A percentile compares a stretch with the other conserved stretches of the same genome.
Evolutionary conservation across 2,797 vertebrate genomes (phyloP).

Genomic region (Cichlasoma orientale): DNA sequence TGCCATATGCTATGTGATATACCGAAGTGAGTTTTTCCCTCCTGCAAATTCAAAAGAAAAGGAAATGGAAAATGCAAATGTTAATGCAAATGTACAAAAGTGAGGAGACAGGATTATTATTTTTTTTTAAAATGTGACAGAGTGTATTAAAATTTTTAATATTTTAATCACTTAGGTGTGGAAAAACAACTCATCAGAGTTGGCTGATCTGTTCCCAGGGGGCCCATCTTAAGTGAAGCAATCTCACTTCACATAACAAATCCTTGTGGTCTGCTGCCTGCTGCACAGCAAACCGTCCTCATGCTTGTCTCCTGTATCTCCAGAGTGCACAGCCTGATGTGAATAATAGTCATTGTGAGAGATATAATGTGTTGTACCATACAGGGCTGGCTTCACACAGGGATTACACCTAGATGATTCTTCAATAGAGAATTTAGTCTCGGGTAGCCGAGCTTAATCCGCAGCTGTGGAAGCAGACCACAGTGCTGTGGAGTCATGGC

Average conservation of each 20-base stretch:
- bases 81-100: constrained; percentile 26
- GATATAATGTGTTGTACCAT: constrained; percentile 50
- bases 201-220: constrained; percentile 5
- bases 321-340: constrained; percentile 39
- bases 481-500: constrained; percentile 42
- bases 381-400: constrained; percentile 65
- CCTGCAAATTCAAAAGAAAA: neutral
- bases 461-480: constrained; percentile 52
- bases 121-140: constrained; percentile 16
- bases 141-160: constrained; percentile 21
- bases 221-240: constrained; percentile 22
- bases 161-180: constrained; percentile 40
- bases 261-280: constrained; percentile 14
- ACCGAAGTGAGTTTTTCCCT: too few species aligned
- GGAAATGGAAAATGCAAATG: constrained; percentile 13
- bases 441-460: constrained; percentile 63
- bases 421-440: constrained; percentile 70
- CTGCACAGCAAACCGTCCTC: neutral
- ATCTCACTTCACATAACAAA: constrained; percentile 27
- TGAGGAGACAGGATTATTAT: constrained; percentile 13
- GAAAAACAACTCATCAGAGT: constrained; percentile 40
- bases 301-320: constrained; percentile 25
- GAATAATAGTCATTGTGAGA: constrained; percentile 54
- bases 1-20: too few species aligned
- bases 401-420: constrained; percentile 75